phyloP scores from a whole-genome alignment of 1,140 invertebrate genomes.

The Anagrus nilaparvatae region DNA sequence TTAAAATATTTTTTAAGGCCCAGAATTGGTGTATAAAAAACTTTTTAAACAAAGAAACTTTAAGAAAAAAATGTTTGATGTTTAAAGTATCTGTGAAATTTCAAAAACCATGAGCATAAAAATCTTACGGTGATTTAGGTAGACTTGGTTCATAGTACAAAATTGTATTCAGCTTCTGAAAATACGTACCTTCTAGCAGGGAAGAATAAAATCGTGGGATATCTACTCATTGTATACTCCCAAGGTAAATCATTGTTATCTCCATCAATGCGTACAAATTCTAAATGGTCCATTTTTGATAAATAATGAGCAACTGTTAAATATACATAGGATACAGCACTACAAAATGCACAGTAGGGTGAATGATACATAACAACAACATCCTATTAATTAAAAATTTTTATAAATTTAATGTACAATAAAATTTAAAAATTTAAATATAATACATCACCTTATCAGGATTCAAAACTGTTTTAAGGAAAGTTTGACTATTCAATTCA shows the following conservation, averaged over 20 bases:
- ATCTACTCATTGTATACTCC: constrained; percentile 64
- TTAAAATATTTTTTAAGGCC: no score
- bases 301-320: constrained; percentile 56
- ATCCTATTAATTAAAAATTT: constrained; percentile 47
- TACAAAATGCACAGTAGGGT: constrained; percentile 64
- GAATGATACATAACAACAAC: constrained; percentile 61
- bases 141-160: no score
- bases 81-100: neutral
- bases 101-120: neutral
- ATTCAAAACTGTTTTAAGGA: constrained; percentile 41
- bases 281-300: constrained; percentile 42
- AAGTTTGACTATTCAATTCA: constrained; percentile 48
- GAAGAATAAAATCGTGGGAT: constrained; percentile 67
- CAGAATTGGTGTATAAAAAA: no score
- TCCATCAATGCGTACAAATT: constrained; percentile 65
- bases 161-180: neutral
- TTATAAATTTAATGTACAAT: constrained; percentile 18
- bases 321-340: constrained; percentile 52
- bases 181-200: constrained; percentile 48
- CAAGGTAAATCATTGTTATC: constrained; percentile 71
- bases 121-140: no score
- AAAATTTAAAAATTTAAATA: constrained; percentile 1
- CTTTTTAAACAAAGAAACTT: no score
- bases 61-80: neutral
- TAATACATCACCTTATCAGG: constrained; percentile 24